phyloP scores from a whole-genome alignment of 1,140 invertebrate genomes.

The Drosophila kurseongensis region DNA sequence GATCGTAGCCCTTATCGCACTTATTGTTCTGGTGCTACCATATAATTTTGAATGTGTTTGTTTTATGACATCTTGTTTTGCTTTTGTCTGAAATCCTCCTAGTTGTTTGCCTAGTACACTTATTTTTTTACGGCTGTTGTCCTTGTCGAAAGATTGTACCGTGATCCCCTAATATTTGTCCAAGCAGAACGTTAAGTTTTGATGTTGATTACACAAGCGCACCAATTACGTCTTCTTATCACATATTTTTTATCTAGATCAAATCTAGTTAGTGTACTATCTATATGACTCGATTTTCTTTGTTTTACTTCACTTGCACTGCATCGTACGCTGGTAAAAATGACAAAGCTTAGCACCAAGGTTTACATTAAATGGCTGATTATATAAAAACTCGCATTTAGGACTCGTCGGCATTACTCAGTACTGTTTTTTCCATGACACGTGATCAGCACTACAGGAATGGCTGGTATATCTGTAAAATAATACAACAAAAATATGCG shows the following conservation, averaged over 20 bases:
- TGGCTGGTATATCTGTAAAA: not conserved
- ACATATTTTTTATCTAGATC: conserved; percentile 33
- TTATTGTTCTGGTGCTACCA: conserved; percentile 18
- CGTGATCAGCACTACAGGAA: conserved; percentile 12
- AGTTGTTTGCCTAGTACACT: conserved; percentile 2
- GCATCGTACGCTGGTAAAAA: not conserved
- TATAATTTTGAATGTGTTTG: conserved; percentile 30
- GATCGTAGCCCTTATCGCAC: conserved; percentile 34
- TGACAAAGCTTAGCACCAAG: not conserved
- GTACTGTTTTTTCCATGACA: conserved; percentile 2
- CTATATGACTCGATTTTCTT: conserved; percentile 1
- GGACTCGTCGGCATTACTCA: not conserved
- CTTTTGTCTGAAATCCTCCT: conserved; percentile 29
- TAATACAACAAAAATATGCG: not conserved
- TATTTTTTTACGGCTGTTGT: conserved; percentile 37
- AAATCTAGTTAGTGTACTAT: conserved; percentile 8
- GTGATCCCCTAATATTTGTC: conserved; percentile 42
- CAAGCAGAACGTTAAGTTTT: conserved; percentile 36
- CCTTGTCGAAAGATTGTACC: conserved; percentile 23
- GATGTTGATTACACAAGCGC: conserved; percentile 49
- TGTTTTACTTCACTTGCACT: conserved; percentile 1
- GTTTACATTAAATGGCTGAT: not conserved
- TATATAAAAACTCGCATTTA: conserved; percentile 2
- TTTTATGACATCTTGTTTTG: conserved; percentile 34
- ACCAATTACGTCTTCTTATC: conserved; percentile 43